A percentile compares a stretch with the other conserved stretches of the same genome.
These are phyloP conservation scores for Seriola quinqueradiata DNA, from an alignment of 2,113 vertebrate genomes.

Conservation along the genomic window DNA sequence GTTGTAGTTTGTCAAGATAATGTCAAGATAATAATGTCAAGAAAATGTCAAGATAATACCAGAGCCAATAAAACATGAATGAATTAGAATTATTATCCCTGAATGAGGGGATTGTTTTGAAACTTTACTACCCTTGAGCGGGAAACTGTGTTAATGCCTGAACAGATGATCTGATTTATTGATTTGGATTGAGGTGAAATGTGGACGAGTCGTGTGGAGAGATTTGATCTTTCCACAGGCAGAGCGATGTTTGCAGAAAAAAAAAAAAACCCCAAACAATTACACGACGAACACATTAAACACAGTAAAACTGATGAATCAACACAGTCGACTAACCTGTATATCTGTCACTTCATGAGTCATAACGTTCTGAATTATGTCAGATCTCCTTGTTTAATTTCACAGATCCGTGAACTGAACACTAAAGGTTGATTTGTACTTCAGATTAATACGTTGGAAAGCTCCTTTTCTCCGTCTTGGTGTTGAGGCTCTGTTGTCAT, in stretches of 20 bases:
- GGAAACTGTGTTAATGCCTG: neutral
- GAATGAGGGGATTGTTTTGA: slow-evolving; percentile 3
- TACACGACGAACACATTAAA: neutral
- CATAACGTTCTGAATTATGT: neutral
- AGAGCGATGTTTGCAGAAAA: neutral
- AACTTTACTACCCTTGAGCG: neutral
- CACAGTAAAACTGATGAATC: neutral
- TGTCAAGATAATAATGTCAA: slow-evolving; percentile 53
- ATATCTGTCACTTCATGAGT: neutral
- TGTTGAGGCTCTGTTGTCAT: neutral
- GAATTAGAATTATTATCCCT: slow-evolving; percentile 8
- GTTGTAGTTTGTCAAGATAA: slow-evolving; percentile 47
- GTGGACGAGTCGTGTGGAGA: neutral
- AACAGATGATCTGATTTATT: slow-evolving; percentile 12
- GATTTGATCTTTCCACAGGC: slow-evolving; percentile 6
- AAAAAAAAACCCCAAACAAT: slow-evolving; percentile 11
- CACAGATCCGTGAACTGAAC: neutral
- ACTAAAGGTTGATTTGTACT: neutral
- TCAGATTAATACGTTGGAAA: neutral
- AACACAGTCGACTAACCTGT: neutral
- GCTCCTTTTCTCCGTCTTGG: too few relatives aligned
- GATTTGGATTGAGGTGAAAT: neutral
- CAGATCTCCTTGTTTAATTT: neutral
- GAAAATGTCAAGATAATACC: slow-evolving; percentile 64
- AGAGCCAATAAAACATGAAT: slow-evolving; percentile 37